Conservation (phyloP, 2,797 vertebrate species). For the Tokudaia tokunoshimensis region DNA sequence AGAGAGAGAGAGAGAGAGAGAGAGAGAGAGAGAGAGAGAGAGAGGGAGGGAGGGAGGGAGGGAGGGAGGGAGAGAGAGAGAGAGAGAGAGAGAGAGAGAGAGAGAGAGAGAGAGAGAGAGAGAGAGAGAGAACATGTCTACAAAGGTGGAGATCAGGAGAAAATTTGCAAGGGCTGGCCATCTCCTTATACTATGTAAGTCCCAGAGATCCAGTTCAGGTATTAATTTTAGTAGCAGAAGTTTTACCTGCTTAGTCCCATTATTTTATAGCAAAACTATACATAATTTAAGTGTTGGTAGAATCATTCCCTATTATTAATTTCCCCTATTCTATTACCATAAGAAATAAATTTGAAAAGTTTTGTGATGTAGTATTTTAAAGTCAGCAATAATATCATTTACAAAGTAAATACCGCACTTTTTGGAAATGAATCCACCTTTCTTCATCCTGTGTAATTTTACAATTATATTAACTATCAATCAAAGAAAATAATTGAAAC, state of each 20-base stretch:
- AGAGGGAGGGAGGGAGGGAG: no score
- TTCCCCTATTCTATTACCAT: not conserved
- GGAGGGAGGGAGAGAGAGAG: no score
- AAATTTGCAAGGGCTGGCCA: not conserved
- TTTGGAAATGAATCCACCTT: not conserved
- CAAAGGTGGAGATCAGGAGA: not conserved
- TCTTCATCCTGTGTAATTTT: conserved; percentile 18
- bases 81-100: no score
- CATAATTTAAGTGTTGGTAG: not conserved
- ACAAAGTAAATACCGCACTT: not conserved
- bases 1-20: no score
- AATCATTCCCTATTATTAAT: not conserved
- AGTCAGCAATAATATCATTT: not conserved
- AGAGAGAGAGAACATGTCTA: no score
- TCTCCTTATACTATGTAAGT: not conserved
- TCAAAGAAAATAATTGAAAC: conserved; percentile 26
- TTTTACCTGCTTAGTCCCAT: not conserved
- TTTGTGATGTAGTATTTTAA: not conserved
- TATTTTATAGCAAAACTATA: not conserved
- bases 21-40: no score
- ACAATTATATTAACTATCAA: not conserved
- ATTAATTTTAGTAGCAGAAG: not conserved
- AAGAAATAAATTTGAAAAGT: not conserved
- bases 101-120: no score
- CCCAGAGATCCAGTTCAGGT: not conserved